Percentiles rank a stretch among this genome's conserved stretches.
Conservation (phyloP, 2,113 vertebrate species). For the Lontra canadensis region DNA sequence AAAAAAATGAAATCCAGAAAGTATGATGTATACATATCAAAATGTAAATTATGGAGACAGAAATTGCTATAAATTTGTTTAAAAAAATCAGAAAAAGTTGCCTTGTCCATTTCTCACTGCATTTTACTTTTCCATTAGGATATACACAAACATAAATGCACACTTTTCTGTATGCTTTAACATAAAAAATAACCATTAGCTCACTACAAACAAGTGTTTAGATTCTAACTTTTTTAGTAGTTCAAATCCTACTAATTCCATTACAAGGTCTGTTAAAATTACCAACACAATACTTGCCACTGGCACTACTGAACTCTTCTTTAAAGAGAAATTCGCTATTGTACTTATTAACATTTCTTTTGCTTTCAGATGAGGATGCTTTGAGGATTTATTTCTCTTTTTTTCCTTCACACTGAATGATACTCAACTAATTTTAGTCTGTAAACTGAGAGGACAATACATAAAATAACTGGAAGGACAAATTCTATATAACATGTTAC, state of each 20-base stretch:
- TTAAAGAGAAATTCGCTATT: conserved; percentile 11
- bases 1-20: not conserved
- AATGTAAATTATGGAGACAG: not conserved
- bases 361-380: not conserved
- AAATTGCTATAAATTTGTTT: conserved; percentile 17
- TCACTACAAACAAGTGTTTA: conserved; percentile 35
- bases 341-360: not conserved
- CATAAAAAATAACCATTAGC: conserved; percentile 20
- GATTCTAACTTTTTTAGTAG: not conserved
- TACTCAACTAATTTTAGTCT: conserved; percentile 22
- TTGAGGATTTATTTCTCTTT: not conserved
- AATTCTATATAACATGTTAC: not conserved
- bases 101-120: not conserved
- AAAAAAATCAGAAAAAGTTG: not conserved
- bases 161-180: not conserved
- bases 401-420: conserved; percentile 25
- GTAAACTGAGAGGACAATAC: not conserved
- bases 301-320: not conserved
- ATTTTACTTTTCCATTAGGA: conserved; percentile 37
- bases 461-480: conserved; percentile 5
- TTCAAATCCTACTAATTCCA: not conserved
- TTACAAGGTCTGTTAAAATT: conserved; percentile 30
- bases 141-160: not conserved
- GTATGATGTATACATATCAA: not conserved
- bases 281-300: not conserved